Evolutionary conservation across 2,113 vertebrate species (phyloP).

Genomic region (Percina caprodes): DNA sequence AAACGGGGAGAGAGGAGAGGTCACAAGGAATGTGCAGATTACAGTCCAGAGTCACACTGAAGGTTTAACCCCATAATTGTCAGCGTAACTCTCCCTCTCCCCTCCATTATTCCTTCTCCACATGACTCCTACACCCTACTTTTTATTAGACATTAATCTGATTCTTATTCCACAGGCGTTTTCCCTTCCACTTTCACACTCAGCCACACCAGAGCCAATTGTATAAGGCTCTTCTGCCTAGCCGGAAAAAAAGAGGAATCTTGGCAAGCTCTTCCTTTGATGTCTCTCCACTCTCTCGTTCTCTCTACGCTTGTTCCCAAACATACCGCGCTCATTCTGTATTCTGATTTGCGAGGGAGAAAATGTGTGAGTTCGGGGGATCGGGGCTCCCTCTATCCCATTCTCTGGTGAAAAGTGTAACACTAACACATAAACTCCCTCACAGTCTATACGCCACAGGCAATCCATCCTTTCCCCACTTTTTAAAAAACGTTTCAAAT

Average conservation of each 20-base stretch:
- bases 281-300: slow-evolving; percentile 44
- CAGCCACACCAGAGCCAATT: slow-evolving; percentile 35
- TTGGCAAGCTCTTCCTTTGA: slow-evolving; percentile 57
- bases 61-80: slow-evolving; percentile 26
- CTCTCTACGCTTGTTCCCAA: slow-evolving; percentile 31
- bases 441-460: slow-evolving; percentile 2
- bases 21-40: slow-evolving; percentile 33
- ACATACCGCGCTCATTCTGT: slow-evolving; percentile 43
- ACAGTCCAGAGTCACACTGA: slow-evolving; percentile 40
- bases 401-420: slow-evolving; percentile 30
- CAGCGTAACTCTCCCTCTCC: background rate
- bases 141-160: slow-evolving; percentile 30
- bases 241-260: slow-evolving; percentile 19
- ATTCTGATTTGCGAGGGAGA: slow-evolving; percentile 36
- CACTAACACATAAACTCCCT: slow-evolving; percentile 34
- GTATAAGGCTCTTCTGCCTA: slow-evolving; percentile 33
- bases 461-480: background rate
- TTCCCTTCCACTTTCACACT: slow-evolving; percentile 35
- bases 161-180: slow-evolving; percentile 40
- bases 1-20: background rate
- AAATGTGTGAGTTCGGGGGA: background rate
- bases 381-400: background rate
- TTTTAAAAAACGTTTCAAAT: background rate
- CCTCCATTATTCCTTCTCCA: slow-evolving; percentile 26
- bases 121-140: slow-evolving; percentile 24